Evolutionary conservation across 2,888 invertebrate genomes (phyloP), one percentile per base, ranked within the genome.

Genomic region (Dendrolimus houi): DNA sequence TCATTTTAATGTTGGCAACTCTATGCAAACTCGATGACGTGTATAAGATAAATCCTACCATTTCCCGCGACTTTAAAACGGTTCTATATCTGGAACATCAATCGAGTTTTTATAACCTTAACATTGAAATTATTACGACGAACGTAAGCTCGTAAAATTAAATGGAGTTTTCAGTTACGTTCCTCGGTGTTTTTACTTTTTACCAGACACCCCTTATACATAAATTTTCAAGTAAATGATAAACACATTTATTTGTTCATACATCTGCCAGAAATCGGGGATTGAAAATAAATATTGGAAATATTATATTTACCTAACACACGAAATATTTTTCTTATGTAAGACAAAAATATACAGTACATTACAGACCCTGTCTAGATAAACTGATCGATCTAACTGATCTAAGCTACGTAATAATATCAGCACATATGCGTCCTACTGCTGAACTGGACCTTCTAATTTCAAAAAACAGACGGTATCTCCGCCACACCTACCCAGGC

Each of bases 61-160:
- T 59, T 53, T 58, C 52, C 54, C 53, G 56, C 54, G 54, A 55
- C 57, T 59, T 56, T 57, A 61, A 64, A 65, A 67, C 65, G 59
- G 59, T 62, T 72, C 68, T 70, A 71, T 69, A 71, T 69, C 64
- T 59, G 67, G 63, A 65, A 72, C 73, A 72, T 72, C 72, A 69
- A 67, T 69, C 65, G 65, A 54, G 59, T 66, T 71, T 64, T 75
- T 72, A 74, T 71, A 67, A 64, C 64, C 58, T 69, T 72, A 68
- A 70, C 70, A 74, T 74, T 73, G 69, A 73, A 73, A 70, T 67
- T 66, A 68, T 74, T 67, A 67, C 67, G 66, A 62, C 58, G 58
- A 65, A 64, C 67, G 62, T 58, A 13, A 42, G 62, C 41, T 74
- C 71, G 66, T 75, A 74, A 78, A 76, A 69, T 59, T 59, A 67